phyloP scores from a whole-genome alignment of 1,140 invertebrate genomes.

The Dinoponera quadriceps region DNA sequence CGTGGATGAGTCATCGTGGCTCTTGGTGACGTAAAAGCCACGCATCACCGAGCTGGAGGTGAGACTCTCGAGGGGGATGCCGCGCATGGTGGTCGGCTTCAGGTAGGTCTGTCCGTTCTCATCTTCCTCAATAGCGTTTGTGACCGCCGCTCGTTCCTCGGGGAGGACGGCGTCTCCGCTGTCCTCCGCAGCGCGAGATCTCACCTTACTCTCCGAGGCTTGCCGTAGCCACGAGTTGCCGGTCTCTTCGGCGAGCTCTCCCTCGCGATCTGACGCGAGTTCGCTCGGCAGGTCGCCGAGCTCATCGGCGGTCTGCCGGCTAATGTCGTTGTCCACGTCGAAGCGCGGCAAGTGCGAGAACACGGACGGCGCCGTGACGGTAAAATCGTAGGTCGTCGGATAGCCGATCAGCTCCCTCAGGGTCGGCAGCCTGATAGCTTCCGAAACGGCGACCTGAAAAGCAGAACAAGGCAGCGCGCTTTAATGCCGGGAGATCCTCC shows the following conservation, averaged over 20 bases:
- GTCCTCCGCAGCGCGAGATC: slow-evolving; percentile 9
- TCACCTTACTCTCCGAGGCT: slow-evolving; percentile 25
- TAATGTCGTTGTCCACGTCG: slow-evolving; percentile 35
- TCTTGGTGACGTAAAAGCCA: slow-evolving; percentile 79
- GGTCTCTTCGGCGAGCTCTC: neutral
- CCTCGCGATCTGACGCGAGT: slow-evolving; percentile 6
- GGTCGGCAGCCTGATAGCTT: slow-evolving; percentile 76
- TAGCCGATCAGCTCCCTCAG: slow-evolving; percentile 78
- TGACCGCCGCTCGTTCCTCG: slow-evolving; percentile 50
- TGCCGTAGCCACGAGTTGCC: slow-evolving; percentile 21
- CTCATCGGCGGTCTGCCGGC: slow-evolving; percentile 6
- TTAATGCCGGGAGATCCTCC: slow-evolving; percentile 65
- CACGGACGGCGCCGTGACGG: slow-evolving; percentile 38
- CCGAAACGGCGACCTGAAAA: slow-evolving; percentile 82
- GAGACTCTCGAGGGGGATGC: slow-evolving; percentile 41
- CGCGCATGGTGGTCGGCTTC: slow-evolving; percentile 67
- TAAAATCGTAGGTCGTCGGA: slow-evolving; percentile 46
- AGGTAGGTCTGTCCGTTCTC: slow-evolving; percentile 30
- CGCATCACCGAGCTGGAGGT: slow-evolving; percentile 17
- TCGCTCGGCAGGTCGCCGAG: neutral
- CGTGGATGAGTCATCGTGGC: slow-evolving; percentile 5
- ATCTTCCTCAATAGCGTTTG: slow-evolving; percentile 27
- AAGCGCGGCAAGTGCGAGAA: slow-evolving; percentile 49
- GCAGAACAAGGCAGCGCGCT: slow-evolving; percentile 78
- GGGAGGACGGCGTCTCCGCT: slow-evolving; percentile 34